Percentiles rank a stretch among this genome's conserved stretches.
These are phyloP conservation scores for Elgaria multicarinata DNA, from an alignment of 2,113 vertebrate species.

Conservation along the genomic window DNA sequence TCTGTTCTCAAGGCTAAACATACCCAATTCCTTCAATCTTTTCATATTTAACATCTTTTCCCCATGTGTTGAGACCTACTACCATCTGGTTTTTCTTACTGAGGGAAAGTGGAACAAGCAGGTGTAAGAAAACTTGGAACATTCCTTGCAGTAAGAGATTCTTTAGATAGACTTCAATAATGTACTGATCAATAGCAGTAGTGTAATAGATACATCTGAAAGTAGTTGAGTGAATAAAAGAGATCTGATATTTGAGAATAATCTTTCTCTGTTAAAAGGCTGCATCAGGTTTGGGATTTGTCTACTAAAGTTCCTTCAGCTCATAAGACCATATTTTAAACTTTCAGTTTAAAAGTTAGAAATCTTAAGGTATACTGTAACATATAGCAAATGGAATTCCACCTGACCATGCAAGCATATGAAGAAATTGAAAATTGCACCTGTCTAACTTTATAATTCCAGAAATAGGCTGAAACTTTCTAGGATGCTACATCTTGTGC, in stretches of 20 bases:
- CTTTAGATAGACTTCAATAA: neutral
- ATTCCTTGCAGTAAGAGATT: neutral
- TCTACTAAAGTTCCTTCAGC: neutral
- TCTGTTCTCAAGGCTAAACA: too few relatives aligned
- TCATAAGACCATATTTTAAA: neutral
- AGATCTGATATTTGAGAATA: neutral
- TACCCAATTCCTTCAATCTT: too few relatives aligned
- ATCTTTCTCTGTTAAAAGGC: neutral
- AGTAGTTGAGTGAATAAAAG: neutral
- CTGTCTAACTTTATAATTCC: neutral
- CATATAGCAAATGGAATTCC: neutral
- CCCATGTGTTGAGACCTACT: neutral
- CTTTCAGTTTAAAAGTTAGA: neutral
- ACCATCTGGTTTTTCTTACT: neutral
- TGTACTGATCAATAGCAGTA: neutral
- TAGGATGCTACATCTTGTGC: neutral
- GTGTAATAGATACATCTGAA: neutral
- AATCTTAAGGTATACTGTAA: neutral
- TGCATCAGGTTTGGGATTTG: neutral
- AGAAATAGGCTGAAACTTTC: neutral
- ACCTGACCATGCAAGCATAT: neutral
- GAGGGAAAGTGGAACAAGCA: neutral
- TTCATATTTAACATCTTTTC: too few relatives aligned
- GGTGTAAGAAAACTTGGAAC: neutral
- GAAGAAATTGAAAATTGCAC: neutral